Evolutionary conservation across 2,113 vertebrate species (phyloP).

Genomic region (Patagioenas fasciata): DNA sequence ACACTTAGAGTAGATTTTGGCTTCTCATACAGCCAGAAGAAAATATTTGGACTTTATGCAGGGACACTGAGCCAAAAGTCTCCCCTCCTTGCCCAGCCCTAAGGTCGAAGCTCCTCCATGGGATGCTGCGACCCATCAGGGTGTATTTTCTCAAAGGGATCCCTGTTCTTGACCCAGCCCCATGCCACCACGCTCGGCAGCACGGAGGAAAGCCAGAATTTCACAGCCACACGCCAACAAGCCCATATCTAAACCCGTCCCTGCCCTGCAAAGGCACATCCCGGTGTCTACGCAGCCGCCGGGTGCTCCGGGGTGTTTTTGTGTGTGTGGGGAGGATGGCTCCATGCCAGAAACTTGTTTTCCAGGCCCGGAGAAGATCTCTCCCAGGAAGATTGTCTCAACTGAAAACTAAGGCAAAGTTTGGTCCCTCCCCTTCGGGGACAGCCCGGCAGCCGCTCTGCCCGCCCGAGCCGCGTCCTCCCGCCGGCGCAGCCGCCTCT

Average conservation of each 20-base stretch:
- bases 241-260: neutral
- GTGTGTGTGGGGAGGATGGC: neutral
- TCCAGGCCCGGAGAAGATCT: neutral
- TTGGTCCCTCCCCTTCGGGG: conserved; percentile 54
- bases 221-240: neutral
- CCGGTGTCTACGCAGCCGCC: neutral
- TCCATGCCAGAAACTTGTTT: neutral
- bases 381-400: neutral
- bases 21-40: neutral
- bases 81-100: fast-evolving
- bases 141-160: neutral
- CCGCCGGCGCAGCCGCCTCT: neutral
- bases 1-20: too few species aligned
- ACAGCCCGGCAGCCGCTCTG: neutral
- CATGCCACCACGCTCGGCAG: neutral
- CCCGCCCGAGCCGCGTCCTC: neutral
- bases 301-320: neutral
- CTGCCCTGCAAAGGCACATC: neutral
- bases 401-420: conserved; percentile 15
- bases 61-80: neutral
- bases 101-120: fast-evolving
- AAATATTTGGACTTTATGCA: neutral
- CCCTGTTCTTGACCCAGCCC: neutral
- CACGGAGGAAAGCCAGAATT: neutral
- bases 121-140: neutral